Base-by-base conservation (phyloP, 2,797 vertebrate genomes). In the Lagodon rhomboides region DNA sequence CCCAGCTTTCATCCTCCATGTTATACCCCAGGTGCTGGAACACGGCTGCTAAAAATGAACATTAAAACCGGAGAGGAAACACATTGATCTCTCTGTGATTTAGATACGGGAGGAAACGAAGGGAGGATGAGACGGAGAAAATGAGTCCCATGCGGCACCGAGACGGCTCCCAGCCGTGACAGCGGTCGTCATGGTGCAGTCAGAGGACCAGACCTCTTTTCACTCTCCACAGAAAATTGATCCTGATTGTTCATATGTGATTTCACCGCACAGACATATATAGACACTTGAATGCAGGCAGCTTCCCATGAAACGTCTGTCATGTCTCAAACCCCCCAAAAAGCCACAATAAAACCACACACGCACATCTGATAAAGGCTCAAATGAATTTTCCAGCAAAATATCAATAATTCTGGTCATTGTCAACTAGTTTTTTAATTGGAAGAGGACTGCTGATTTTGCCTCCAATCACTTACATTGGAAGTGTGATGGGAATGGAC, bases 101-200 rank as follows among this genome's bases (percentile, higher is more conserved):
- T 70, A n/a, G 49, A 78, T 73, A 58, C 46, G 1, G 49, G 49
- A 25, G 73, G 64, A 60, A 71, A 69, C n/a, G 60, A 47, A n/a
- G n/a, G 49, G 58, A 79, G 47, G 82, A 84, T 50, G 79, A 77
- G 63, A 67, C 77, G 73, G 78, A 54, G 68, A 66, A 83, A 89
- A 85, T 77, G 83, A 89, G 78, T 86, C 89, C 86, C 80, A 73
- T 55, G 82, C 4, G 82, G 87, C 54, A 3, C 30, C 83, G 62
- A 81, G 82, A 80, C 70, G 44, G 73, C 82, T 87, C 88, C 86
- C 86, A 83, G 87, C 63, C 60, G 12, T 85, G 90, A 69, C 85
- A 84, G 86, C 67, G 27, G 92, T 92, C 78, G 85, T 72, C 91
- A 88, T 84, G 89, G 89, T 84, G 84, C 83, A 74, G 85, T 75